Evolutionary conservation across 2,888 invertebrate genomes (phyloP), one percentile per base, ranked within the genome.

Genomic region (Tetramorium bicarinatum): DNA sequence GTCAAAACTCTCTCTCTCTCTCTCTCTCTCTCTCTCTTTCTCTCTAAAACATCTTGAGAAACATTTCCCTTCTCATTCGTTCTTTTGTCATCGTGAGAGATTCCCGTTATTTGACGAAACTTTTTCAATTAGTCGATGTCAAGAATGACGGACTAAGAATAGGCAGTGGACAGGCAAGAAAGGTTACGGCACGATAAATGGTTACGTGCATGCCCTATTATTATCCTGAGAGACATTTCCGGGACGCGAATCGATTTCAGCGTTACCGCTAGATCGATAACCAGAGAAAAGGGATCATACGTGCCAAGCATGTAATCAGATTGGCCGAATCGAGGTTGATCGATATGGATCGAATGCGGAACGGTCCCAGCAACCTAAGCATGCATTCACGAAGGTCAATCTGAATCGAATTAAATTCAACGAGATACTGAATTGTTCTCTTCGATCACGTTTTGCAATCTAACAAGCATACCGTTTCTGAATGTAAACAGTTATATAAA

Each of bases 231-330:
- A 66, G 85, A 87, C 64, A 71, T 81, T 89, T 85, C 87, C 87
- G 83, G 87, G 85, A 84, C 83, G 61, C 52, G 84, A 85, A 87
- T 87, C 85, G 87, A 86, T 86, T 83, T 41, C 71, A 83, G 25
- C 82, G 81, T 84, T 85, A 81, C 86, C 69, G 82, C 85, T 86
- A 84, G 87, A 87, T 89, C 90, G 88, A 90, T 91, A 87, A 87
- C 81, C 86, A 75, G 29, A n/a, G 75, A 52, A 74, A 77, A 44
- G 77, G 29, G 66, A 71, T 49, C 72, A 76, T 44, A 77, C 80
- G 80, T 87, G 82, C 81, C 25, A 75, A 61, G 59, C 72, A 41
- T 62, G 77, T 79, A 81, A 87, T 88, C 83, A 83, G 84, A 85
- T 87, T 84, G 61, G 52, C 75, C 82, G 87, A 85, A 86, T 86